A percentile compares a stretch with the other conserved stretches of the same genome.
Evolutionary conservation across 2,888 invertebrate genomes (phyloP).

Genomic region (Oligia latruncula): DNA sequence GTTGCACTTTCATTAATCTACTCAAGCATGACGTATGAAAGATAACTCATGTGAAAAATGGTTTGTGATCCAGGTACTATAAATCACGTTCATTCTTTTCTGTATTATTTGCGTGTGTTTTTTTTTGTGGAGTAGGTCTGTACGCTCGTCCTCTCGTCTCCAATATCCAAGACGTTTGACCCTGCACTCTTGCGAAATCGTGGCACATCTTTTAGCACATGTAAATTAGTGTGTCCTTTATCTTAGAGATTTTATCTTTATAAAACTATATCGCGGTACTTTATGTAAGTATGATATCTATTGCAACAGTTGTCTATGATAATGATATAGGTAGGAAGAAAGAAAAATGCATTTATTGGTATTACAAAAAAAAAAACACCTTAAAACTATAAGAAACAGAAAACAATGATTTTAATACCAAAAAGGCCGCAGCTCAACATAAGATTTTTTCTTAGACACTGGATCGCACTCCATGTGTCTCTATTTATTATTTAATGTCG

Average conservation of each 20-base stretch:
- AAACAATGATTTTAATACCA: too few species aligned
- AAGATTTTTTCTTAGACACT: too few species aligned
- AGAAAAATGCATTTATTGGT: neutral
- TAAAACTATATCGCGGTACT: neutral
- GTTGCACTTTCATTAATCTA: constrained; percentile 59
- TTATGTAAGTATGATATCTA: neutral
- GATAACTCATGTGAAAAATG: constrained; percentile 54
- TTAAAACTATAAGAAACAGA: neutral
- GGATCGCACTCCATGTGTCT: too few species aligned
- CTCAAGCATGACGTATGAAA: constrained; percentile 50
- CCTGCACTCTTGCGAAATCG: constrained; percentile 42
- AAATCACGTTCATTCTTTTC: constrained; percentile 37
- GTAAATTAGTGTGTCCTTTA: constrained; percentile 49
- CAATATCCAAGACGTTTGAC: constrained; percentile 45
- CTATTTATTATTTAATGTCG: too few species aligned
- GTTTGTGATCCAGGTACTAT: constrained; percentile 31
- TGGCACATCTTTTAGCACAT: constrained; percentile 43
- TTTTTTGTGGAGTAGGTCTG: constrained; percentile 2
- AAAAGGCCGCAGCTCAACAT: too few species aligned
- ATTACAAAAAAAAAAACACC: too few species aligned
- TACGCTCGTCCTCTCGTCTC: constrained; percentile 6
- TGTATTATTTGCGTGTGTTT: constrained; percentile 20
- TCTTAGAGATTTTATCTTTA: constrained; percentile 16
- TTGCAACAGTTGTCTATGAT: neutral
- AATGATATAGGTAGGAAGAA: neutral